Evolutionary conservation across 2,113 vertebrate species (phyloP).

Genomic region (Ammodramus savannarum): DNA sequence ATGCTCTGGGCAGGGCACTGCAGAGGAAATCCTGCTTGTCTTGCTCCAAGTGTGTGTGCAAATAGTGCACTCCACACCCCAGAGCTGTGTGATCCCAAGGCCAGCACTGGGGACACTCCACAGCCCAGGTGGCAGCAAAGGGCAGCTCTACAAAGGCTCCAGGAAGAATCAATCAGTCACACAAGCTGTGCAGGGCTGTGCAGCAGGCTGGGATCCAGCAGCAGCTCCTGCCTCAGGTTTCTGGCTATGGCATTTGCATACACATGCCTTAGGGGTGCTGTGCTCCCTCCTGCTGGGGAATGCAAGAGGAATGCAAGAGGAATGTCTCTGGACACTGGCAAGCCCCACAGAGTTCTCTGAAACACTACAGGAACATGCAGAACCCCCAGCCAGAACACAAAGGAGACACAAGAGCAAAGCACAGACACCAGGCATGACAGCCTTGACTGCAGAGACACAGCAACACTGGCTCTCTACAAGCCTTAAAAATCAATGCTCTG

Average conservation of each 20-base stretch:
- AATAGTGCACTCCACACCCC: neutral
- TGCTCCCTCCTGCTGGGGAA: neutral
- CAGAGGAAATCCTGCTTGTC: neutral
- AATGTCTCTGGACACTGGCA: neutral
- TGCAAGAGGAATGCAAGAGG: neutral
- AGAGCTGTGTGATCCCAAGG: accelerated
- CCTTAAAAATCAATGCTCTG: neutral
- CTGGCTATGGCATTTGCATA: neutral
- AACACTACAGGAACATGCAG: neutral
- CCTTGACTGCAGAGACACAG: neutral
- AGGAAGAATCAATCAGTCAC: neutral
- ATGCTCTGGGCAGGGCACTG: neutral
- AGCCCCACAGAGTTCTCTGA: neutral
- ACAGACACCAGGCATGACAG: neutral
- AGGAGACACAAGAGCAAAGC: neutral
- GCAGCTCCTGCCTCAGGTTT: neutral
- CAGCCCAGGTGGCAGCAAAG: slow-evolving; percentile 46
- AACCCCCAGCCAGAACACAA: neutral
- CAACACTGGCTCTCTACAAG: neutral
- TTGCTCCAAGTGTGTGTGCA: neutral
- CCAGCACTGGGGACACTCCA: neutral
- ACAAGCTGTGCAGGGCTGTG: neutral
- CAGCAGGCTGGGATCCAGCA: neutral
- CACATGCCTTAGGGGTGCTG: neutral
- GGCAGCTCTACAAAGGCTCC: neutral